Evolutionary conservation across 2,888 invertebrate genomes (phyloP).

Genomic region (Hyposoter dolosus): DNA sequence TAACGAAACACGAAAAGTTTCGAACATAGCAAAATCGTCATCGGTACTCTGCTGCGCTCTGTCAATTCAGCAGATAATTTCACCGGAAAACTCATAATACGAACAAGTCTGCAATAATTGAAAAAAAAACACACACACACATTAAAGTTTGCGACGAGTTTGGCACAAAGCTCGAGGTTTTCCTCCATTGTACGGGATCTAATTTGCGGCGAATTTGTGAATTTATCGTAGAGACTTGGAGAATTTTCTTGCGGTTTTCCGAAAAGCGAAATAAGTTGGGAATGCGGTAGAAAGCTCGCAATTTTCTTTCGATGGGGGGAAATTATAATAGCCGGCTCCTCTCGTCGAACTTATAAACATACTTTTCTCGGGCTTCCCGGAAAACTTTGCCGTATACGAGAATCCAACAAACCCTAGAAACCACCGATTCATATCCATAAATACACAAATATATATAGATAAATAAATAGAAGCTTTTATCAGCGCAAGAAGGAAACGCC

Average conservation of each 20-base stretch:
- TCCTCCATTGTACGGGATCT: conserved; percentile 42
- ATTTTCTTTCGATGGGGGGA: conserved; percentile 32
- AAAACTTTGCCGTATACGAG: conserved; percentile 41
- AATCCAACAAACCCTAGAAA: conserved; percentile 28
- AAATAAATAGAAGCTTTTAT: conserved; percentile 39
- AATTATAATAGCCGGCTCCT: conserved; percentile 47
- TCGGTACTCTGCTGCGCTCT: not conserved
- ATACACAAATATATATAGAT: conserved; percentile 19
- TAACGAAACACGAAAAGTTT: not conserved
- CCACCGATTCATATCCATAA: conserved; percentile 28
- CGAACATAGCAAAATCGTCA: not conserved
- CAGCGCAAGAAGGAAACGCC: conserved; percentile 51
- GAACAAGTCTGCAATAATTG: not conserved
- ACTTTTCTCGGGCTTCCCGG: conserved; percentile 39
- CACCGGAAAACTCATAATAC: not conserved
- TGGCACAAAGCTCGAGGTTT: not conserved
- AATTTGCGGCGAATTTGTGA: conserved; percentile 44
- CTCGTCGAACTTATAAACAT: conserved; percentile 3
- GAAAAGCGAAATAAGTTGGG: conserved; percentile 1
- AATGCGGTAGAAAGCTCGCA: conserved; percentile 34
- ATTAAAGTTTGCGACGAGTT: conserved; percentile 7
- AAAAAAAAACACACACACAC: not conserved
- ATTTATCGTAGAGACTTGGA: conserved; percentile 39
- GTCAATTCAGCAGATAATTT: not conserved
- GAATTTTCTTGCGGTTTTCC: conserved; percentile 31